These are phyloP conservation scores for Solen grandis DNA, from an alignment of 1,140 invertebrate species.

Conservation along the genomic window DNA sequence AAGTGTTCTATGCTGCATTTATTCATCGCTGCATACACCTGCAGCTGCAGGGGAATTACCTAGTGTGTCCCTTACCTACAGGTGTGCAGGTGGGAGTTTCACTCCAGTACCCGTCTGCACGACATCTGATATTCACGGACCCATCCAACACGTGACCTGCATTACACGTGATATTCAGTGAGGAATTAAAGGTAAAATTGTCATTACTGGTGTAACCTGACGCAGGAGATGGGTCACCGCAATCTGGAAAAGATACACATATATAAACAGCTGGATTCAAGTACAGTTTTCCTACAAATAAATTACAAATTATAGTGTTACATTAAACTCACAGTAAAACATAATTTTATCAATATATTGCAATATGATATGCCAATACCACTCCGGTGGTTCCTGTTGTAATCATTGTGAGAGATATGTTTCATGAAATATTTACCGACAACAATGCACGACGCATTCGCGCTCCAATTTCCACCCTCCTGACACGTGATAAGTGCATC, in stretches of 20 bases:
- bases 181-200: not conserved
- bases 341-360: not conserved
- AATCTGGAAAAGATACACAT: not conserved
- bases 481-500: conserved; percentile 16
- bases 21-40: no score
- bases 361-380: no score
- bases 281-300: not conserved
- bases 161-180: conserved; percentile 24
- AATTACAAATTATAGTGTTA: no score
- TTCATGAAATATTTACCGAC: not conserved
- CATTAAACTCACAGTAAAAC: not conserved
- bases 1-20: no score
- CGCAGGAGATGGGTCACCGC: not conserved
- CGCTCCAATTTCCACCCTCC: conserved; percentile 27
- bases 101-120: not conserved
- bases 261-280: not conserved
- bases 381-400: no score
- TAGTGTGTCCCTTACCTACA: conserved; percentile 1
- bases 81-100: not conserved
- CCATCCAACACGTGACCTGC: not conserved
- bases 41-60: no score
- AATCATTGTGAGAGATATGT: no score
- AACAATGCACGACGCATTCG: not conserved
- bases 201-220: not conserved
- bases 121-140: not conserved